Percentiles rank a stretch among this genome's conserved stretches.
Conservation (phyloP, 2,797 vertebrate species). For the Girardinus metallicus region DNA sequence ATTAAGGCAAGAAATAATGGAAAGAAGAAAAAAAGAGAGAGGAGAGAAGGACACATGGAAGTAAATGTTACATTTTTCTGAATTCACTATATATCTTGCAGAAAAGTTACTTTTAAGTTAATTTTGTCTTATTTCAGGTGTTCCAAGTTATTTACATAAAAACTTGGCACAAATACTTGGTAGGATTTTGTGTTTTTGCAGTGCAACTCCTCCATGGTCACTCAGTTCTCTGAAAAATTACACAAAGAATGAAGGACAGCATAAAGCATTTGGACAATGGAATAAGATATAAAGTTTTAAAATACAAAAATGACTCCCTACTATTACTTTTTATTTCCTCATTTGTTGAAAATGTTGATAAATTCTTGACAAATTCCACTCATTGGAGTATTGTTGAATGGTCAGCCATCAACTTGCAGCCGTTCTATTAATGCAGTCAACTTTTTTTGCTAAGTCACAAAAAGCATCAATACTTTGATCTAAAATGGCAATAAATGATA, state of each 20-base stretch:
- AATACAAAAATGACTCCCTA: not conserved
- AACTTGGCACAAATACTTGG: not conserved
- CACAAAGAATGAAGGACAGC: not conserved
- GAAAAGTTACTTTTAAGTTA: too few species aligned
- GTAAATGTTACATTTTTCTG: not conserved
- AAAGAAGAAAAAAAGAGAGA: not conserved
- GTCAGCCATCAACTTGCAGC: not conserved
- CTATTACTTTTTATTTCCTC: not conserved
- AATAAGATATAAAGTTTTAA: not conserved
- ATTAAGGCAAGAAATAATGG: not conserved
- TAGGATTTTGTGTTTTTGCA: conserved; percentile 1
- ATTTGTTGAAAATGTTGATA: not conserved
- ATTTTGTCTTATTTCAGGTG: too few species aligned
- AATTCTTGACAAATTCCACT: not conserved
- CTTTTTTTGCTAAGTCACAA: not conserved
- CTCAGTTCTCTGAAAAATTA: not conserved
- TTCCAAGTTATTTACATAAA: not conserved
- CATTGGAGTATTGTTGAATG: not conserved
- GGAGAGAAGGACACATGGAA: not conserved
- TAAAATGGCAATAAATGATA: conserved; percentile 1
- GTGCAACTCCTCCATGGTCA: not conserved
- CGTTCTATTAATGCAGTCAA: not conserved
- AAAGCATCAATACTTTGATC: not conserved
- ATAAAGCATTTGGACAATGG: not conserved
- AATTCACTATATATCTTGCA: too few species aligned